Evolutionary conservation across 1,140 invertebrate species (phyloP), one percentile per base, ranked within the genome.

Genomic region (Venustaconcha ellipsiformis): DNA sequence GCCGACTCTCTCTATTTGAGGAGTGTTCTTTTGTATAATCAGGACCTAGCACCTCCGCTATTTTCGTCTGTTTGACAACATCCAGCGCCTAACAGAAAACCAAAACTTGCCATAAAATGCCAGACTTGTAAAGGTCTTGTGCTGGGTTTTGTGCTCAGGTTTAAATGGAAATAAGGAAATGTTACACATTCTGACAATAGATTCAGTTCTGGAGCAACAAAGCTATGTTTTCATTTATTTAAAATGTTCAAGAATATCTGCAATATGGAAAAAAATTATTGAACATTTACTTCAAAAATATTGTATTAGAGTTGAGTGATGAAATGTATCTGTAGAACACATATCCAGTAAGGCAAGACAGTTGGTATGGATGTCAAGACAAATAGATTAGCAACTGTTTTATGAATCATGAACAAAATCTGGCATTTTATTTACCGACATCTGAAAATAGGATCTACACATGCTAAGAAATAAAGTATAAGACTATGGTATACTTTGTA

Each of bases 31-130:
- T 85, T 76, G 74, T 76, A 81, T 84, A 85, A 64, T 88, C 85
- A 78, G 73, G 80, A 60, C 87, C 84, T 78, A 94, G 88, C 79
- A 95, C 92, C 86, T 94, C 93, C 67, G 93, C 92, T 74, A 95
- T 94, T 89, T 96, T 95, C 55, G 95, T 94, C 92, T 96, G 95
- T 91, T 96, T 96, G 78, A 96, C 95, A 82, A 96, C 94, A 92
- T 97, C 95, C 89, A 96, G 92, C 74, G 95, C 95, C 94, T 95
- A 87, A 80, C 75, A 78, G 75, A 82, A 84, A 85, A 86, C 83
- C 83, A 84, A 85, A 86, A 81, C 70, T n/a, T 72, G 75, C 69
- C 75, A 70, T 77, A 67, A 71, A 63, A 71, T 72, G 75, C 69
- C 69, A 59, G 69, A 62, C 37, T 48, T 48, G 4, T 48, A 48